Percentiles rank a stretch among this genome's conserved stretches.
These are phyloP conservation scores for Argya squamiceps DNA, from an alignment of 2,797 vertebrate genomes.

Conservation along the genomic window DNA sequence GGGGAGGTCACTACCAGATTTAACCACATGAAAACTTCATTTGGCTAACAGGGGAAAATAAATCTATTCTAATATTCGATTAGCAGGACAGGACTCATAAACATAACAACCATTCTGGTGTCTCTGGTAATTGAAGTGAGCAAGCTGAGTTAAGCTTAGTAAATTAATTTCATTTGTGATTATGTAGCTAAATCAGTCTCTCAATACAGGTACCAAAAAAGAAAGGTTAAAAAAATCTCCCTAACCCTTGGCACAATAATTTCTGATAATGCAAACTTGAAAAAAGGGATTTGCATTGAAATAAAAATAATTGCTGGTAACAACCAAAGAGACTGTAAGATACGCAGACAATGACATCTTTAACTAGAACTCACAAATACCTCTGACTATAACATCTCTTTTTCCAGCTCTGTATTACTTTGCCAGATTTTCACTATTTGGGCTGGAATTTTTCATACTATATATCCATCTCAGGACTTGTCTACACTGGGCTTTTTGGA, in stretches of 20 bases:
- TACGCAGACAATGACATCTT: background rate
- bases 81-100: background rate
- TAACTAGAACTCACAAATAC: background rate
- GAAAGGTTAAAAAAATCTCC: background rate
- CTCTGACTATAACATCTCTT: background rate
- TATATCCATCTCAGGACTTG: background rate
- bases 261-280: background rate
- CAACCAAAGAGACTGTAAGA: background rate
- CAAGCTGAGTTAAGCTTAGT: constrained; percentile 29
- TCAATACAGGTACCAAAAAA: background rate
- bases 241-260: background rate
- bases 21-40: background rate
- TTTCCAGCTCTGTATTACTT: background rate
- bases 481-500: background rate
- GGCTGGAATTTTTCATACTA: background rate
- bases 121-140: constrained; percentile 9
- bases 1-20: background rate
- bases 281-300: background rate
- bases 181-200: constrained; percentile 16
- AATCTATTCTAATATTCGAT: background rate
- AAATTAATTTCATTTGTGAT: constrained; percentile 35
- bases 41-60: constrained; percentile 7
- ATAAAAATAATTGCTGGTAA: background rate
- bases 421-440: constrained; percentile 16
- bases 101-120: background rate